phyloP scores from a whole-genome alignment of 1,140 invertebrate species.

The Chironomus striatipennis region DNA sequence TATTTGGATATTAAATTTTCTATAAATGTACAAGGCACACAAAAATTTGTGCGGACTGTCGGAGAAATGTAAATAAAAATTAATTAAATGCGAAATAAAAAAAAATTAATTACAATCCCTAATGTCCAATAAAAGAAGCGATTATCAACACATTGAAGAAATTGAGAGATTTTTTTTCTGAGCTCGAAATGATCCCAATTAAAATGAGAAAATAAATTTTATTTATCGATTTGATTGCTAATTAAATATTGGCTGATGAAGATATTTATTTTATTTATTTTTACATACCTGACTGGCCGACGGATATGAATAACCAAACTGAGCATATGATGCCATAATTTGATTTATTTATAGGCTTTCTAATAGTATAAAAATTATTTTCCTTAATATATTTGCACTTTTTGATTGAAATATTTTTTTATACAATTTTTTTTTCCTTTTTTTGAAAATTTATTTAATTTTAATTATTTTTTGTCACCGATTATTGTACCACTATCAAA shows the following conservation, averaged over 20 bases:
- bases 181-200: too few relatives aligned
- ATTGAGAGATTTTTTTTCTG: too few relatives aligned
- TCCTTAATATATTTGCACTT: constrained; percentile 17
- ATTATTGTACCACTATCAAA: constrained; percentile 20
- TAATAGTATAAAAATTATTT: constrained; percentile 13
- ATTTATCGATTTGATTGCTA: too few relatives aligned
- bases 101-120: constrained; percentile 2
- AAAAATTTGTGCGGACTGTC: background rate
- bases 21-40: background rate
- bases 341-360: background rate
- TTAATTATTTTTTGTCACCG: background rate
- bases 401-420: background rate
- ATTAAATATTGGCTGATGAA: too few relatives aligned
- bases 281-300: constrained; percentile 59
- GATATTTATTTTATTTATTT: too few relatives aligned
- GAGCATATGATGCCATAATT: constrained; percentile 61
- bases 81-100: constrained; percentile 2
- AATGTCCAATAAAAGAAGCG: constrained; percentile 7
- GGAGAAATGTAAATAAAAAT: background rate
- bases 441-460: background rate
- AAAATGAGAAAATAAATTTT: too few relatives aligned
- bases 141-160: constrained; percentile 8
- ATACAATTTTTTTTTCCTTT: constrained; percentile 4
- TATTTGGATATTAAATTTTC: constrained; percentile 8
- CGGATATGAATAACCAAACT: constrained; percentile 66